Conservation (phyloP, 1,140 invertebrate species). For the Meloidogyne floridensis region DNA sequence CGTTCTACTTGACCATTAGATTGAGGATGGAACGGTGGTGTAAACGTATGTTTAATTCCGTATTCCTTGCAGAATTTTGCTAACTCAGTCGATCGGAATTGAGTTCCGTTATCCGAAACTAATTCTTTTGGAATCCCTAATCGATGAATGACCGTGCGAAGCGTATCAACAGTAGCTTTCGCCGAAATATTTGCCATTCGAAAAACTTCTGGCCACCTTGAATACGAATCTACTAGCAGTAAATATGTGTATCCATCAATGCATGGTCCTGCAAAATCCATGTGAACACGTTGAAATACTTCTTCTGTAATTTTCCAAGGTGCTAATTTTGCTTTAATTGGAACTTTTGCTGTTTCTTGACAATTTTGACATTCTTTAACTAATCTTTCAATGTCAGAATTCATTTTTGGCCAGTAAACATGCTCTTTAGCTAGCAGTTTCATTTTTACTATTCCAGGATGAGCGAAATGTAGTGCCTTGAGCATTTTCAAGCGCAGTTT, state of each 20-base stretch:
- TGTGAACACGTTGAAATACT: constrained; percentile 55
- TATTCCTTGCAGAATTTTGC: constrained; percentile 2
- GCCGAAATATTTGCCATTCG: constrained; percentile 25
- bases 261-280: constrained; percentile 67
- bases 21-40: background rate
- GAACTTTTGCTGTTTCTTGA: constrained; percentile 13
- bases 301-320: constrained; percentile 15
- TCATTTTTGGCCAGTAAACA: constrained; percentile 22
- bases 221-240: constrained; percentile 67
- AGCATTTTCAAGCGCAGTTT: background rate
- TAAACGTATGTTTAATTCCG: background rate
- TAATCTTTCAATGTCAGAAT: constrained; percentile 21
- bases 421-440: constrained; percentile 16
- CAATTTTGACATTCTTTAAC: constrained; percentile 13
- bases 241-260: constrained; percentile 64
- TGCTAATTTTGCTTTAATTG: constrained; percentile 1
- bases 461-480: background rate
- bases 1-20: constrained; percentile 52
- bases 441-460: constrained; percentile 24
- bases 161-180: constrained; percentile 19
- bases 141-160: background rate
- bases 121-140: background rate
- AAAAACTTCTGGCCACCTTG: constrained; percentile 70
- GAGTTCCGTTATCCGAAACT: constrained; percentile 10
- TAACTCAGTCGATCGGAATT: background rate